Base-by-base conservation (phyloP, 1,140 invertebrate genomes). In the Venustaconcha ellipsiformis region DNA sequence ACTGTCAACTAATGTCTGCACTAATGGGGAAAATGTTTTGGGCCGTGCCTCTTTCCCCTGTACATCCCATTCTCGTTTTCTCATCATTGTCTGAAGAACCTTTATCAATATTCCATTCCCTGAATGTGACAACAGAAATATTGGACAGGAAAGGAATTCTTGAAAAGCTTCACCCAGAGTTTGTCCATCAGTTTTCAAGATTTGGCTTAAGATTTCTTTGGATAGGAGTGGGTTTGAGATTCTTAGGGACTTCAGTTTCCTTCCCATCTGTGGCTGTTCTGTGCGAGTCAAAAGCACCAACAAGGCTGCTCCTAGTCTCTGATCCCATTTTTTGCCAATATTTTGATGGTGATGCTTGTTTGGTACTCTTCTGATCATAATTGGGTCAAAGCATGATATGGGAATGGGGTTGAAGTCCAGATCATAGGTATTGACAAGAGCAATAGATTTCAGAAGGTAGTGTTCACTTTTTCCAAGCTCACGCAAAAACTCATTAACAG, bases 341-440 rank as follows among this genome's bases (percentile, higher is more conserved):
- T 18, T 58, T 65, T 18, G 63, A 23, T 17, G 37, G 8, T 37
- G 37, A 23, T 59, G 58, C 5, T 37, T 58, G 57, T 60, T 63
- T 14, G 18, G n/a, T 48, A 26, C 60, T 71, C 18, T 15, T 20
- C 17, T n/a, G 30, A n/a, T 20, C 75, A 77, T 62, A 64, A 81
- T 59, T 12, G 48, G 67, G 65, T 81, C 78, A 76, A 81, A 81
- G 63, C 74, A 74, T 55, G 70, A 60, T 5, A 75, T 58, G 30
- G 78, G 80, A 37, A 81, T 59, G 37, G 70, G 58, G 17, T 71
- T 64, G 57, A 72, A 79, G 20, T 57, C 62, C 14, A 74, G 58
- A 62, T 81, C 80, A 74, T 67, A 81, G 14, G 70, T 48, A 69
- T 81, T 81, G 55, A 81, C 37, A n/a, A 81, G 70, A 30, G 78